phyloP scores from a whole-genome alignment of 2,113 vertebrate species.

The Trinectes maculatus region DNA sequence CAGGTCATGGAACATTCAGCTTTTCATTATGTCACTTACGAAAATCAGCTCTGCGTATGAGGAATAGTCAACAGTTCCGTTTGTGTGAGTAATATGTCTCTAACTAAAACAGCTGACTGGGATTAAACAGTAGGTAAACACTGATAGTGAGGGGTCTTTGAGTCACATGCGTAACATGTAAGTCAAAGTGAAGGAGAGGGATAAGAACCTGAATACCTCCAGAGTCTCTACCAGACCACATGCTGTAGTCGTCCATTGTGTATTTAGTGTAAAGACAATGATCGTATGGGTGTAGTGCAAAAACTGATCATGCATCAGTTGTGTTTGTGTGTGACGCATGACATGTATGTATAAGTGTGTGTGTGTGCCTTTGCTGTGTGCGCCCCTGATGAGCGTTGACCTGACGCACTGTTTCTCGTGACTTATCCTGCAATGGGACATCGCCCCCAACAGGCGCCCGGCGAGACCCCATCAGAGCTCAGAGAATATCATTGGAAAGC shows the following conservation, averaged over 20 bases:
- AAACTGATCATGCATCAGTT: neutral
- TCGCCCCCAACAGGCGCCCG: conserved; percentile 1
- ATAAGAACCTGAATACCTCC: too few relatives aligned
- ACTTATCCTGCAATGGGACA: conserved; percentile 56
- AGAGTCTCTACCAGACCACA: too few relatives aligned
- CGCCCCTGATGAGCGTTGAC: conserved; percentile 71
- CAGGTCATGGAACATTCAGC: neutral
- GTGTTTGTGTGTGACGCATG: conserved; percentile 2
- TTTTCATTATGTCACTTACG: neutral
- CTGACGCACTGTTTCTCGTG: conserved; percentile 77
- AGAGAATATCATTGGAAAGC: conserved; percentile 45
- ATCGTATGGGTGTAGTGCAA: neutral
- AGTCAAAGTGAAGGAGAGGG: too few relatives aligned
- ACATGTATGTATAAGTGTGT: conserved; percentile 2
- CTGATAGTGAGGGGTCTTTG: too few relatives aligned
- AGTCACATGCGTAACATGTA: too few relatives aligned
- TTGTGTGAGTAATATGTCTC: neutral
- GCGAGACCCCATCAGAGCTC: conserved; percentile 54
- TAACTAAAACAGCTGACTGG: conserved; percentile 15
- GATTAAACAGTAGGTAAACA: too few relatives aligned
- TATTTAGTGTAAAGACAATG: conserved; percentile 2
- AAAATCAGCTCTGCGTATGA: neutral
- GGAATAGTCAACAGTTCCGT: too few relatives aligned
- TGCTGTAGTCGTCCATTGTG: too few relatives aligned
- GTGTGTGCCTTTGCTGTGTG: conserved; percentile 35